phyloP scores from a whole-genome alignment of 2,797 vertebrate species.

The Apodemus agrarius region DNA sequence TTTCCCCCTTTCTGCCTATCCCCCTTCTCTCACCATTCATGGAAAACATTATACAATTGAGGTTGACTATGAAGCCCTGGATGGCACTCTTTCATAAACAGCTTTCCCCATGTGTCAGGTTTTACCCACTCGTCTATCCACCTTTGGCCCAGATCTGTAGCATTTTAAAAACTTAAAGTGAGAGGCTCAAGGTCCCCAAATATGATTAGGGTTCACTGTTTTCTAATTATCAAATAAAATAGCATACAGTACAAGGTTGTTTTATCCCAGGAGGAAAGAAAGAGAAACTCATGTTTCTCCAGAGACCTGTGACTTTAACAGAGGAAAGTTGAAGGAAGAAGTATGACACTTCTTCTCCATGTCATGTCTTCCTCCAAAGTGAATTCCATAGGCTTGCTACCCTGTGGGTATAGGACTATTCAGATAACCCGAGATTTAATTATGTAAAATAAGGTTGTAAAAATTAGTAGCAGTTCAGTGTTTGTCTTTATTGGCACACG shows the following conservation, averaged over 20 bases:
- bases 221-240: not conserved
- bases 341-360: not conserved
- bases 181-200: not conserved
- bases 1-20: not conserved
- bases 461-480: not conserved
- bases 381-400: not conserved
- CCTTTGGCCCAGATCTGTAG: not conserved
- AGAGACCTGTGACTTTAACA: not conserved
- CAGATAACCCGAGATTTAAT: conserved; percentile 18
- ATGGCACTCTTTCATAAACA: not conserved
- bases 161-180: not conserved
- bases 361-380: not conserved
- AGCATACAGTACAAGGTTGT: not conserved
- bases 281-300: not conserved
- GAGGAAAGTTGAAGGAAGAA: not conserved
- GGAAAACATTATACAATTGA: not conserved
- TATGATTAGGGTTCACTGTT: not conserved
- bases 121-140: not conserved
- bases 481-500: not conserved
- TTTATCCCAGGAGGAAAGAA: not conserved
- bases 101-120: not conserved
- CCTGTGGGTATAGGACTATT: not conserved
- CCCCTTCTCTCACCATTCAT: not conserved
- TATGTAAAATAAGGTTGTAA: conserved; percentile 23
- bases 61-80: not conserved